Conservation (phyloP, 2,797 vertebrate species). For the Sebastolobus altivelis region DNA sequence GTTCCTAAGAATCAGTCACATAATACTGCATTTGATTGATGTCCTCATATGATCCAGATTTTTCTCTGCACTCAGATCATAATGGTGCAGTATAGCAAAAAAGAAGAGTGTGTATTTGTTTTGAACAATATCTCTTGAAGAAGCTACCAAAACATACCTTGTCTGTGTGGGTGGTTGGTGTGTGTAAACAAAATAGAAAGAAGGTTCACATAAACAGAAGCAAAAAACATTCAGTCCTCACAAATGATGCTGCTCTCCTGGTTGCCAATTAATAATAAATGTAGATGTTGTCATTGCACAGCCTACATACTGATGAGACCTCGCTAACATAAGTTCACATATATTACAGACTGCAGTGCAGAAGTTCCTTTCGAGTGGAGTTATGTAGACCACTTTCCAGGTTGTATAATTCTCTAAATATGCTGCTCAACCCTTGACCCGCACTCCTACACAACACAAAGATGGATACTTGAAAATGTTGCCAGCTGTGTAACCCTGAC, state of each 20-base stretch:
- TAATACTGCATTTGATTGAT: background rate
- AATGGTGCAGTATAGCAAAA: background rate
- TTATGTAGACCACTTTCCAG: conserved; percentile 19
- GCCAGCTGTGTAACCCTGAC: conserved; percentile 59
- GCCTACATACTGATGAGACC: background rate
- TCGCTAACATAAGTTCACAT: background rate
- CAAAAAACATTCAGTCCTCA: conserved; percentile 38
- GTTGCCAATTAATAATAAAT: conserved; percentile 30
- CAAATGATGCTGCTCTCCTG: conserved; percentile 24
- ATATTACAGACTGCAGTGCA: background rate
- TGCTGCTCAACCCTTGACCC: conserved; percentile 39
- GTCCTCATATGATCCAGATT: background rate
- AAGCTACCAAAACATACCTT: conserved; percentile 29
- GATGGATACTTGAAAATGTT: conserved; percentile 51
- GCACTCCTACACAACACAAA: conserved; percentile 39
- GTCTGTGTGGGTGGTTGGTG: conserved; percentile 44
- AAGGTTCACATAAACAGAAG: conserved; percentile 29
- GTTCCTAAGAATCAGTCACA: background rate
- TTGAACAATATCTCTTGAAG: conserved; percentile 29
- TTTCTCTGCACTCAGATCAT: background rate
- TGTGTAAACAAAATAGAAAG: conserved; percentile 19
- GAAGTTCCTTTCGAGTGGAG: conserved; percentile 25
- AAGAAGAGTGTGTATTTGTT: conserved; percentile 3
- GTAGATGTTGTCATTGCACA: background rate
- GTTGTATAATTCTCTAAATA: conserved; percentile 37